phyloP scores from a whole-genome alignment of 1,140 invertebrate genomes.

The Brachionus paranguensis region DNA sequence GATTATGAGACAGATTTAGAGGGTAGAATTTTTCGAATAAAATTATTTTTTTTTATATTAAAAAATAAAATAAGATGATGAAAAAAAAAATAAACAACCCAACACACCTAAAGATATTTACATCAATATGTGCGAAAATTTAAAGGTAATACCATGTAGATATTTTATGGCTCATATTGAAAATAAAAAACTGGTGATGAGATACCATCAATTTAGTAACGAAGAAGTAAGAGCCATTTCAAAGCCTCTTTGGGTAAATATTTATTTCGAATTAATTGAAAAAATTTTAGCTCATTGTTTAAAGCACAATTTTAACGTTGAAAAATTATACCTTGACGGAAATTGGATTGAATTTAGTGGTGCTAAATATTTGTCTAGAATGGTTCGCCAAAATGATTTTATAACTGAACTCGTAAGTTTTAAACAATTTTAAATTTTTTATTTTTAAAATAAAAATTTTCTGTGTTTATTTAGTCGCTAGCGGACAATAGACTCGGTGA shows the following conservation, averaged over 20 bases:
- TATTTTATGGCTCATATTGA: slow-evolving; percentile 52
- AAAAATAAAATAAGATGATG: background rate
- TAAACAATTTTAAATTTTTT: background rate
- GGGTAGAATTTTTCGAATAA: background rate
- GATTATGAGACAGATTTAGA: slow-evolving; percentile 38
- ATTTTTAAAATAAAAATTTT: slow-evolving; percentile 45
- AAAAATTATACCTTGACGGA: slow-evolving; percentile 42
- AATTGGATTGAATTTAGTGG: slow-evolving; percentile 43
- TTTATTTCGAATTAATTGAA: background rate
- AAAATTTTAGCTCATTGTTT: background rate
- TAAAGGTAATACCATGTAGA: slow-evolving; percentile 50
- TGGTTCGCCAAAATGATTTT: slow-evolving; percentile 42
- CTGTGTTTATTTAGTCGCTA: slow-evolving; percentile 41
- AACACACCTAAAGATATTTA: slow-evolving; percentile 42
- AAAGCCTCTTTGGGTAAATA: slow-evolving; percentile 48
- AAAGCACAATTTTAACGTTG: slow-evolving; percentile 41
- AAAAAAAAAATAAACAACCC: slow-evolving; percentile 40
- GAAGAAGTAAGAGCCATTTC: slow-evolving; percentile 50
- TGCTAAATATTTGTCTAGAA: slow-evolving; percentile 42
- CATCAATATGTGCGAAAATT: slow-evolving; percentile 46
- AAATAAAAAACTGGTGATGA: slow-evolving; percentile 48
- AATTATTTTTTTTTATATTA: background rate
- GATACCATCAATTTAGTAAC: slow-evolving; percentile 50
- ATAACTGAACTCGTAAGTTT: slow-evolving; percentile 42
- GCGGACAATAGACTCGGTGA: slow-evolving; percentile 49